Percentiles rank a stretch among this genome's conserved stretches.
phyloP scores from a whole-genome alignment of 35 echinoderm and acorn worm genomes.

The Antedon bifida region DNA sequence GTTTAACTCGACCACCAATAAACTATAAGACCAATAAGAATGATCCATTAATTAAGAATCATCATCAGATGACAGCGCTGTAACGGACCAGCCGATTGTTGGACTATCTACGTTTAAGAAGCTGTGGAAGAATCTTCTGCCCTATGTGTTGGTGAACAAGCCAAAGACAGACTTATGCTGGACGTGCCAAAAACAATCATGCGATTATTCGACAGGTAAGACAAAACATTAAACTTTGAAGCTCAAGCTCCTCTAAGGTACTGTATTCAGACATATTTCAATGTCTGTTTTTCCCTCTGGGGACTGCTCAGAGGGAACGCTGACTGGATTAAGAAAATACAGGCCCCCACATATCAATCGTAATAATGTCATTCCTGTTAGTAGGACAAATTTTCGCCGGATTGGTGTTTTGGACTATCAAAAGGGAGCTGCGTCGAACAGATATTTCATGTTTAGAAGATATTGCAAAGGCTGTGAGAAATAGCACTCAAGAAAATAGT shows the following conservation, averaged over 20 bases:
- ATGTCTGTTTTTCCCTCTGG: no score
- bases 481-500: not conserved
- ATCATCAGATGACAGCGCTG: no score
- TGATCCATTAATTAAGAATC: no score
- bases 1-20: no score
- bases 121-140: conserved; percentile 19
- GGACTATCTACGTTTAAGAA: conserved; percentile 17
- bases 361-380: conserved; percentile 12
- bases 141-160: conserved; percentile 3
- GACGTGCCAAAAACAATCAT: conserved; percentile 52
- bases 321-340: no score
- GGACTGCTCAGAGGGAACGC: no score
- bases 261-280: no score
- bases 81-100: not conserved
- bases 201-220: conserved; percentile 7
- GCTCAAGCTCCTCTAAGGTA: no score
- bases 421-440: conserved; percentile 20
- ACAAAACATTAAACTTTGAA: no score
- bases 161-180: conserved; percentile 31
- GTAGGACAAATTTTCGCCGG: conserved; percentile 42
- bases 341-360: conserved; percentile 7
- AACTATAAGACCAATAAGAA: no score
- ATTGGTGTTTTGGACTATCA: conserved; percentile 44
- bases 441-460: conserved; percentile 23
- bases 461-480: conserved; percentile 18